Base-by-base conservation (phyloP, 2,888 invertebrate genomes). In the Papilio elwesi region DNA sequence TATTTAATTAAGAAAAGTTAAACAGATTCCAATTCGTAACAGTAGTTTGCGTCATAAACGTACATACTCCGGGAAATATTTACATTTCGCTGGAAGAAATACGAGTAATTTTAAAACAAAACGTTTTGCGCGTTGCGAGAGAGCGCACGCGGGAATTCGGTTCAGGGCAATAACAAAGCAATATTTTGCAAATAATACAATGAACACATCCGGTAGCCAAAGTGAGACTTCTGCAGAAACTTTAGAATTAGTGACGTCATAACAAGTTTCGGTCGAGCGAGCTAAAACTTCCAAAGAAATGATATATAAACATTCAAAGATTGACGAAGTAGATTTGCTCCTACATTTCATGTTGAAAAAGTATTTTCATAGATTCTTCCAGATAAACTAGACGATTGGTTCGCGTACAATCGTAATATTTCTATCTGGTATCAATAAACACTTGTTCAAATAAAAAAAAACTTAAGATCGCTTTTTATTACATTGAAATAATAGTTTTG, bases 131-230 rank as follows among this genome's bases (percentile, higher is more conserved):
- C 26, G 26, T 59, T 67, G 13, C 71, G 59, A 10, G 66, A 59
- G 71, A 8, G 15, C 36, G 36, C 57, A 26, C 36, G 36, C 38
- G 57, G 57, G 59, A 62, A 67, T 71, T 71, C 71, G 52, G 67
- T 55, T n/a, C 48, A 6, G 43, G 48, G 47, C 36, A 67, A 71
- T 71, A 67, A 71, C 71, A 71, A 62, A 26, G 67, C 52, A 52
- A 62, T 62, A 71, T 71, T 71, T 71, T 67, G 59, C 47, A 71
- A 66, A 64, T 52, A 59, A 59, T 36, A 69, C 57, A 68, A 68
- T 36, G 16, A 10, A 52, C 36, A 47, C 49, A n/a, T 68, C 55
- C 69, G 69, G 36, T 6, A 43, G 66, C 51, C 68, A 9, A 16
- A 49, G 15, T 68, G 15, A 57, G 5, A 62, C 59, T 57, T 57